Base-by-base conservation (phyloP, 2,888 invertebrate species). In the Coelinius sp. region DNA sequence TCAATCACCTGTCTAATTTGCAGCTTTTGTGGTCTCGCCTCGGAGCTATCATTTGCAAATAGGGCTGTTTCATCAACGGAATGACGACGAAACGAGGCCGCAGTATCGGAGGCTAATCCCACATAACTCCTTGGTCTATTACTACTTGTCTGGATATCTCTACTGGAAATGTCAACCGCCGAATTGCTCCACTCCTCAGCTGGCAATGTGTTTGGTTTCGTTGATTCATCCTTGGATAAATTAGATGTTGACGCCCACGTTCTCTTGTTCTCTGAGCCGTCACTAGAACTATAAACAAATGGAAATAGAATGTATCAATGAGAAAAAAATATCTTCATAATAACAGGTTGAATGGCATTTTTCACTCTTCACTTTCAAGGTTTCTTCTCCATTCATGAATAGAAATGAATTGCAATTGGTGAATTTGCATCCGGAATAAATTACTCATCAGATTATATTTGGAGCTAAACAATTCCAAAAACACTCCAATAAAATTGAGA, bases 241-340 rank as follows among this genome's bases (percentile, higher is more conserved):
- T 94, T 94, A 77, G 93, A 92, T 80, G 93, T 94, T 66, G 94
- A 94, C 22, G 94, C 92, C 94, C 94, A 95, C 76, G 91, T 93
- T 74, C 94, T 91, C 69, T 91, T 90, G 22, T 76, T 75, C 83
- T 86, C 88, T 86, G 90, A 83, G 80, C 88, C 82, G 68, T 80
- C 81, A 67, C 81, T 78, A 64, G 80, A 77, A 27, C 69, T 59
- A 35, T 59, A 31, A 31, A 59, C 31, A 27, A 59, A 59, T 22
- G 8, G 3, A 35, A 59, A 59, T 35, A 59, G 2, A 59, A 31
- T 35, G 31, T 59, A 59, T 59, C 31, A 59, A 31, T 35, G 2
- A 17, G 2, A 17, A 35, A 20, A 1, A 35, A 31, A 20, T 17
- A 59, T 17, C 2, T 35, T 59, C 31, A 38, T n/a, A 22, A 49